Conservation (phyloP, 2,888 invertebrate genomes). For the Plebejus argus region DNA sequence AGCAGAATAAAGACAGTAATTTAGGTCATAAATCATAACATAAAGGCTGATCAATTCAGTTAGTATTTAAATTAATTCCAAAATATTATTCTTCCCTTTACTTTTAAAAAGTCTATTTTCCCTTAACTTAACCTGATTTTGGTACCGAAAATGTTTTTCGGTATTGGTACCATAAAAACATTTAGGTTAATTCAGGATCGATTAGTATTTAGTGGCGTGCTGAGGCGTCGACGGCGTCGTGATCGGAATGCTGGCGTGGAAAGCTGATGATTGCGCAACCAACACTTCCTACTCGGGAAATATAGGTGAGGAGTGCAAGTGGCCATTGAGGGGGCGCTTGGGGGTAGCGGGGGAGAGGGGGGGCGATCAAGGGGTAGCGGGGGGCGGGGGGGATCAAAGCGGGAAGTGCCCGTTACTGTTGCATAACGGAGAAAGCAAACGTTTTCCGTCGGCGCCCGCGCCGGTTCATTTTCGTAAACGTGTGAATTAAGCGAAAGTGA, state of each 20-base stretch:
- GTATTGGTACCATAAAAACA: too few species aligned
- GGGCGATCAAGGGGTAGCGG: slow-evolving; percentile 35
- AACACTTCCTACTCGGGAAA: slow-evolving; percentile 69
- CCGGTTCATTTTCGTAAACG: slow-evolving; percentile 77
- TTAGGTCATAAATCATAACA: neutral
- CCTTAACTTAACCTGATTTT: neutral
- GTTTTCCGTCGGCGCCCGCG: slow-evolving; percentile 74
- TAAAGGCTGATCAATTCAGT: too few species aligned
- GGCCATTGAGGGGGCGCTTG: slow-evolving; percentile 40
- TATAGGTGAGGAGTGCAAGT: slow-evolving; percentile 70
- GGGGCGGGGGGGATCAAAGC: slow-evolving; percentile 47
- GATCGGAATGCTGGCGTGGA: slow-evolving; percentile 53
- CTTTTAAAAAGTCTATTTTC: neutral
- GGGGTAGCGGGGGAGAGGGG: slow-evolving; percentile 38
- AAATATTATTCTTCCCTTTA: too few species aligned
- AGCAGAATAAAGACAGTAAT: neutral
- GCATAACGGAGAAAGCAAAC: slow-evolving; percentile 74
- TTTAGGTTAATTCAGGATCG: neutral
- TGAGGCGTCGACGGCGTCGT: slow-evolving; percentile 32
- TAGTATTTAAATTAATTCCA: neutral
- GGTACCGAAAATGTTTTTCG: too few species aligned
- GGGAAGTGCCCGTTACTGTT: slow-evolving; percentile 69
- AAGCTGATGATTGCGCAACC: slow-evolving; percentile 62
- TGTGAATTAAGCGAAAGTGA: slow-evolving; percentile 78
- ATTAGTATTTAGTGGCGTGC: slow-evolving; percentile 27